phyloP scores from a whole-genome alignment of 2,113 vertebrate species.

The Himantopus leucocephalus region DNA sequence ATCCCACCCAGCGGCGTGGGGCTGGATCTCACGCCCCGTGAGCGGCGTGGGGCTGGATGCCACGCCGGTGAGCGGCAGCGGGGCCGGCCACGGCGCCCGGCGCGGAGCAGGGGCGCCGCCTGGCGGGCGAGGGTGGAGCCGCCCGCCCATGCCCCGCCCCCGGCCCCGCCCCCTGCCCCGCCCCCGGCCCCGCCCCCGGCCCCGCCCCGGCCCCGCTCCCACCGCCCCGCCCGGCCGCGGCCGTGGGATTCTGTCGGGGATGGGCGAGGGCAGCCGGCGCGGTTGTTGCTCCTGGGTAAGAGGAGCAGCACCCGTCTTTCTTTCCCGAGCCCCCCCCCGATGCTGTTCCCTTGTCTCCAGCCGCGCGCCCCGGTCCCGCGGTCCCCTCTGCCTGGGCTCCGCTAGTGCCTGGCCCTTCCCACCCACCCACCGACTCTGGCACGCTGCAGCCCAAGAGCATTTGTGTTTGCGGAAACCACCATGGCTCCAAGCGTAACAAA shows the following conservation, averaged over 20 bases:
- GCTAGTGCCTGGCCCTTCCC: not conserved
- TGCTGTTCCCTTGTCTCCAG: not conserved
- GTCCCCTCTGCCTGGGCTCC: no score
- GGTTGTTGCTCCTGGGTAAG: not conserved
- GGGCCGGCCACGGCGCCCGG: not conserved
- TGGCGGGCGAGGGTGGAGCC: not conserved
- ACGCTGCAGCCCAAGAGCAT: accelerated
- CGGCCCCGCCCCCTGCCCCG: no score
- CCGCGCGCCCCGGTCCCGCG: not conserved
- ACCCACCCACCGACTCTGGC: not conserved
- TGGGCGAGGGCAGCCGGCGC: accelerated
- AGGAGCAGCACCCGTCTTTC: accelerated
- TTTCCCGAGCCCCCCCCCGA: accelerated
- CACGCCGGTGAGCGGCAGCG: accelerated
- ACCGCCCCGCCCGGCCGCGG: accelerated
- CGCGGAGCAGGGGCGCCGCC: not conserved
- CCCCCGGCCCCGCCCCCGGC: no score
- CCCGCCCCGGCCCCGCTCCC: no score
- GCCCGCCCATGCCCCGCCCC: not conserved
- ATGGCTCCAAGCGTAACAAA: accelerated
- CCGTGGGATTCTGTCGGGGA: accelerated
- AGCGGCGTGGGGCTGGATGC: accelerated
- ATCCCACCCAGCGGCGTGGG: accelerated
- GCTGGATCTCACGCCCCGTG: not conserved
- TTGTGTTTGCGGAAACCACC: not conserved